phyloP scores from a whole-genome alignment of 2,113 vertebrate genomes.

The Neopipo cinnamomea region DNA sequence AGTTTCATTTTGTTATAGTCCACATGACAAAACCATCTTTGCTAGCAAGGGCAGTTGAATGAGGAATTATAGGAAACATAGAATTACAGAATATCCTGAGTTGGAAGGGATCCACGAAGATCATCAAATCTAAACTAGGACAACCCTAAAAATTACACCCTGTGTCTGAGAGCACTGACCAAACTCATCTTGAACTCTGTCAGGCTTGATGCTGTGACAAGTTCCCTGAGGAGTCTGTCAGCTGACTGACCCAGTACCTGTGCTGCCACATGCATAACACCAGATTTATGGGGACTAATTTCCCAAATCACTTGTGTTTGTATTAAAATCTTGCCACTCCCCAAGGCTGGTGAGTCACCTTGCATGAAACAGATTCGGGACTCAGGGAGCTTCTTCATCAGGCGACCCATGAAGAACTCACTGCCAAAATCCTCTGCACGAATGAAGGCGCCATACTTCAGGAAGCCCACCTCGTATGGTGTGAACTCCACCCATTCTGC shows the following conservation, averaged over 20 bases:
- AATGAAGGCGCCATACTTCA: constrained; percentile 83
- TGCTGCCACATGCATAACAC: neutral
- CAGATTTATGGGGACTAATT: neutral
- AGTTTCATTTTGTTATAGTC: neutral
- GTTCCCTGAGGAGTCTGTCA: neutral
- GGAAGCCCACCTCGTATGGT: constrained; percentile 83
- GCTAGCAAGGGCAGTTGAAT: neutral
- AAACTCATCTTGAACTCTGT: neutral
- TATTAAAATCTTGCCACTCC: neutral
- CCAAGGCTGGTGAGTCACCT: constrained; percentile 59
- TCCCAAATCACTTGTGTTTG: neutral
- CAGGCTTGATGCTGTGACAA: neutral
- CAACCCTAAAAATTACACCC: neutral
- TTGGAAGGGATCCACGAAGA: neutral
- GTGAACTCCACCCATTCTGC: constrained; percentile 90
- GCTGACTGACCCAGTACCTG: neutral
- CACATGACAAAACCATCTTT: neutral
- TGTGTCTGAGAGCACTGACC: neutral
- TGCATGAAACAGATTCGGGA: constrained; percentile 81
- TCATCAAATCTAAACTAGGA: neutral
- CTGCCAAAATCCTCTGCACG: constrained; percentile 83
- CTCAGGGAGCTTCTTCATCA: constrained; percentile 82
- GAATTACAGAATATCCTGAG: neutral
- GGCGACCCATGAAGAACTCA: constrained; percentile 83
- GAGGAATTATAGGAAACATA: neutral